Evolutionary conservation across 2,113 vertebrate species (phyloP).

Genomic region (Pseudorasbora parva): DNA sequence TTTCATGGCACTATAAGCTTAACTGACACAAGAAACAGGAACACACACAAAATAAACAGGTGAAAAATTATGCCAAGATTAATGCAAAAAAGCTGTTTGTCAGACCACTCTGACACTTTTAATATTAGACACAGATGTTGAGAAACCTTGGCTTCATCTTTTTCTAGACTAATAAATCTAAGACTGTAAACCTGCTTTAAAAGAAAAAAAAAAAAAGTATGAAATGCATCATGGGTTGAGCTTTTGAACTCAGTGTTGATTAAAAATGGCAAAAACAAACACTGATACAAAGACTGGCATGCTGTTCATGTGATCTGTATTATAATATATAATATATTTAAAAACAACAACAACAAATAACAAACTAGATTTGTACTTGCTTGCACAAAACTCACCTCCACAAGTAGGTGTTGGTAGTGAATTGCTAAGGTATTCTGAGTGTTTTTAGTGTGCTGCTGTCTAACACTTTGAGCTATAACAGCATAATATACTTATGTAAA

Average conservation of each 20-base stretch:
- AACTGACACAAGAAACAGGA: not conserved
- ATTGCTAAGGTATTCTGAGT: too few relatives aligned
- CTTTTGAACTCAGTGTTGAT: not conserved
- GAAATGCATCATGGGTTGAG: slow-evolving; percentile 35
- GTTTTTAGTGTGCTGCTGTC: too few relatives aligned
- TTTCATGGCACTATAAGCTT: not conserved
- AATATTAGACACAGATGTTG: slow-evolving; percentile 63
- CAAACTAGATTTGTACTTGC: too few relatives aligned
- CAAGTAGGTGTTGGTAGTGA: too few relatives aligned
- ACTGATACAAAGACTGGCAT: not conserved
- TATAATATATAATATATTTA: not conserved
- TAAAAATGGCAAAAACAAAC: not conserved
- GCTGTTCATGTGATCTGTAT: not conserved
- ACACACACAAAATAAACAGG: not conserved
- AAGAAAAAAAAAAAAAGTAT: slow-evolving; percentile 28
- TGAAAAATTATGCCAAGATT: not conserved
- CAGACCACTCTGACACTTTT: not conserved
- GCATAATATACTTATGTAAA: too few relatives aligned
- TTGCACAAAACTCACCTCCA: too few relatives aligned
- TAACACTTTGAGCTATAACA: too few relatives aligned
- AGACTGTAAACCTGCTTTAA: slow-evolving; percentile 53
- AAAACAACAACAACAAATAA: not conserved
- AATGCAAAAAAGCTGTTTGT: not conserved
- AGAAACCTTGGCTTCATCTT: slow-evolving; percentile 35
- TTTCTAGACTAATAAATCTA: slow-evolving; percentile 28